phyloP scores from a whole-genome alignment of 2,113 vertebrate genomes.

The Nothocercus nigrocapillus region DNA sequence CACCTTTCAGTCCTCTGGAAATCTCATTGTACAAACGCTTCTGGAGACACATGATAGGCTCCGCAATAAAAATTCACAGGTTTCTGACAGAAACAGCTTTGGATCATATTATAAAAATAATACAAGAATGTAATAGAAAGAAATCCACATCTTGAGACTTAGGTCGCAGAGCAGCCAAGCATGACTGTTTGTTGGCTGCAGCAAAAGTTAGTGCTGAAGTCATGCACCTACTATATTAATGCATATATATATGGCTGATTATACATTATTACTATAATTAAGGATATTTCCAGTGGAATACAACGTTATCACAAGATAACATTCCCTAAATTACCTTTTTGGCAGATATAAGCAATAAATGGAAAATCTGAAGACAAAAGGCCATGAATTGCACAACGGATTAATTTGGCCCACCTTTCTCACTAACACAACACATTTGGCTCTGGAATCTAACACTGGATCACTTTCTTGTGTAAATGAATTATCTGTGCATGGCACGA shows the following conservation, averaged over 20 bases:
- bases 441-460: neutral
- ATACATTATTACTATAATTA: conserved; percentile 66
- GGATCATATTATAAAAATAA: neutral
- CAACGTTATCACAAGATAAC: conserved; percentile 61
- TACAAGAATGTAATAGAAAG: neutral
- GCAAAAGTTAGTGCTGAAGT: neutral
- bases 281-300: conserved; percentile 52
- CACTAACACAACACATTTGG: rapidly evolving
- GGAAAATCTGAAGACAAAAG: conserved; percentile 41
- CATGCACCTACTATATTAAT: conserved; percentile 5
- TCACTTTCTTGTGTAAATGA: neutral
- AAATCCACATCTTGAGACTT: neutral
- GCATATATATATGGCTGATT: conserved; percentile 28
- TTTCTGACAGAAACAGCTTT: neutral
- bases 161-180: neutral
- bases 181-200: neutral
- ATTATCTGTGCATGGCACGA: neutral
- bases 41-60: neutral
- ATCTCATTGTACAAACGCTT: neutral
- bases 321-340: conserved; percentile 56
- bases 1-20: neutral
- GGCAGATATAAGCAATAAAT: conserved; percentile 52
- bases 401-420: conserved; percentile 1
- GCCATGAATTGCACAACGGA: neutral
- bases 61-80: neutral